Percentiles rank a stretch among this genome's conserved stretches.
Evolutionary conservation across 2,113 vertebrate species (phyloP).

Genomic region (Protomyctophum bolini): DNA sequence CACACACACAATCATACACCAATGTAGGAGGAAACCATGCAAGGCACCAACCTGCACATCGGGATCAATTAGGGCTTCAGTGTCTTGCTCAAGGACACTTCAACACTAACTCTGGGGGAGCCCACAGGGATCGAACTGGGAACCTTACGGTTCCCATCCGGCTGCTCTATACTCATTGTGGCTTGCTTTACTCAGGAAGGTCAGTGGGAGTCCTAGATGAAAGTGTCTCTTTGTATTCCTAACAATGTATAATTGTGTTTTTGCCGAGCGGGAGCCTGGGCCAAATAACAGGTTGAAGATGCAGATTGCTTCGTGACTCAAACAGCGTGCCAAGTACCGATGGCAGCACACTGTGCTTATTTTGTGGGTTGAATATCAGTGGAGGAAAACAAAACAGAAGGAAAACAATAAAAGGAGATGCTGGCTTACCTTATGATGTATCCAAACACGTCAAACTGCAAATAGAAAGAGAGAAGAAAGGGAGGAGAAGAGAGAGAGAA

Average conservation of each 20-base stretch:
- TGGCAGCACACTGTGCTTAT: conserved; percentile 46
- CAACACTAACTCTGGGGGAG: no score
- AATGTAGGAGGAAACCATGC: no score
- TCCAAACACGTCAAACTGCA: conserved; percentile 63
- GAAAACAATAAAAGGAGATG: conserved; percentile 43
- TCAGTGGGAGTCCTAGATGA: conserved; percentile 42
- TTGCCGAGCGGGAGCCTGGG: conserved; percentile 28
- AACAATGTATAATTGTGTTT: conserved; percentile 56
- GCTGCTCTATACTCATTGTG: background rate
- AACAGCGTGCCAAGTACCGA: conserved; percentile 51
- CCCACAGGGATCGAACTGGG: no score
- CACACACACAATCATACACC: no score
- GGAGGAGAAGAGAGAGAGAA: conserved; percentile 20
- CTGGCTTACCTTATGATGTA: conserved; percentile 69
- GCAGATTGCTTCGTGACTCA: conserved; percentile 57
- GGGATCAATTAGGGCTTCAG: no score
- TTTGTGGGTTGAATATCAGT: conserved; percentile 57
- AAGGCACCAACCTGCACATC: no score
- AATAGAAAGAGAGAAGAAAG: conserved; percentile 18
- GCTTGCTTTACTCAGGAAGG: conserved; percentile 25
- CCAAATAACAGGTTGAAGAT: conserved; percentile 56
- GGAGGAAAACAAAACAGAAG: conserved; percentile 30
- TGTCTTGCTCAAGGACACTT: no score
- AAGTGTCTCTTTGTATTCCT: conserved; percentile 59
- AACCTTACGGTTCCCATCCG: no score